Conservation (phyloP, 2,797 vertebrate genomes). For the Lagorchestes hirsutus region DNA sequence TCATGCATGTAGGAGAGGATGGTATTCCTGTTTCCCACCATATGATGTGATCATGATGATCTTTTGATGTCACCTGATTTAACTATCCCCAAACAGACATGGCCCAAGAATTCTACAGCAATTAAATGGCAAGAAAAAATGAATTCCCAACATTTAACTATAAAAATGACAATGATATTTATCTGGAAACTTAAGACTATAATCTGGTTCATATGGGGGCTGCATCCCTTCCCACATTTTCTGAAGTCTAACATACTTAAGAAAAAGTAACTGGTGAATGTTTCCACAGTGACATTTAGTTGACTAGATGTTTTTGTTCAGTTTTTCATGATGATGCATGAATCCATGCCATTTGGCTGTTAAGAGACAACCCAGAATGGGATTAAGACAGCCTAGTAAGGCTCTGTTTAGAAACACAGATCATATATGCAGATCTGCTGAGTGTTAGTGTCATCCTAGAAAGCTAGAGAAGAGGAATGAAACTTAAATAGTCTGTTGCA, state of each 20-base stretch:
- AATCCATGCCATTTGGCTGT: slow-evolving; percentile 41
- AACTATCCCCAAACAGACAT: not conserved
- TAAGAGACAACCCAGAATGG: slow-evolving; percentile 55
- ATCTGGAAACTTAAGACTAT: slow-evolving; percentile 28
- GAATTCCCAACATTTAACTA: not conserved
- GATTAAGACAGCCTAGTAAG: slow-evolving; percentile 64
- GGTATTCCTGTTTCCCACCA: slow-evolving; percentile 11
- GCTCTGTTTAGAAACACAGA: slow-evolving; percentile 18
- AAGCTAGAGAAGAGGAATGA: not conserved
- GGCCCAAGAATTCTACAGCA: not conserved
- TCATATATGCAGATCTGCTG: slow-evolving; percentile 33
- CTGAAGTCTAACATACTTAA: slow-evolving; percentile 51
- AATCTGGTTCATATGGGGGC: slow-evolving; percentile 18
- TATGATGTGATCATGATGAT: not conserved
- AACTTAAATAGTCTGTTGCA: not conserved
- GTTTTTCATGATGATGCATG: slow-evolving; percentile 49
- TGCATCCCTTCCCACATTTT: slow-evolving; percentile 32
- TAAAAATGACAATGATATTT: slow-evolving; percentile 26
- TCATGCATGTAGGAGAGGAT: not conserved
- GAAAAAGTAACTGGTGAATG: not conserved
- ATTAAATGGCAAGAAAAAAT: slow-evolving; percentile 13
- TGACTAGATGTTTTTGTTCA: slow-evolving; percentile 12
- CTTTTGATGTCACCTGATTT: not conserved
- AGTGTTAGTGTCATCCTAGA: not conserved
- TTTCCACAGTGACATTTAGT: slow-evolving; percentile 54